phyloP scores from a whole-genome alignment of 2,888 invertebrate genomes.

The Apamea monoglypha region DNA sequence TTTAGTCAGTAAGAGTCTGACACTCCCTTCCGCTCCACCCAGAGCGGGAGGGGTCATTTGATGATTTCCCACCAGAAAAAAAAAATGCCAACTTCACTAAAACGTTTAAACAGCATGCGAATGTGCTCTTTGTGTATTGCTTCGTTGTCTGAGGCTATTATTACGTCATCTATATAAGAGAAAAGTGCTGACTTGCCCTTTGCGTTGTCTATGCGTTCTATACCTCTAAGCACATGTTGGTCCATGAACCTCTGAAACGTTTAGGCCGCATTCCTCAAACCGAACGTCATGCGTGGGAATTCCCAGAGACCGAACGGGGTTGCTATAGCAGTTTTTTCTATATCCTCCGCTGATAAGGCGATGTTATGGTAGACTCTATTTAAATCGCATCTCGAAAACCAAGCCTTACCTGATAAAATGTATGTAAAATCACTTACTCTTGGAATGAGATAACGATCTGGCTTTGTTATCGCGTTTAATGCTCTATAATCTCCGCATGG shows the following conservation, averaged over 20 bases:
- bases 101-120: too few species aligned
- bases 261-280: too few species aligned
- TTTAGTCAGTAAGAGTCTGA: too few species aligned
- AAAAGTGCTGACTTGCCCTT: neutral
- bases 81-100: too few species aligned
- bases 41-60: too few species aligned
- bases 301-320: neutral
- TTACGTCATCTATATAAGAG: neutral
- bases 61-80: too few species aligned
- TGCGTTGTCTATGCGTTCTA: neutral
- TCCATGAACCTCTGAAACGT: neutral
- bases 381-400: neutral
- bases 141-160: too few species aligned
- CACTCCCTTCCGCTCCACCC: too few species aligned
- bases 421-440: conserved; percentile 3
- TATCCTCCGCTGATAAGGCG: neutral
- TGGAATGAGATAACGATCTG: neutral
- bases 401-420: neutral
- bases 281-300: conserved; percentile 2
- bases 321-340: neutral
- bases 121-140: neutral
- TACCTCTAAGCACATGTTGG: neutral
- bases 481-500: conserved; percentile 1
- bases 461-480: neutral
- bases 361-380: conserved; percentile 10